A percentile compares a stretch with the other conserved stretches of the same genome.
Evolutionary conservation across 2,888 invertebrate species (phyloP).

Genomic region (Pardosa pseudoannulata): DNA sequence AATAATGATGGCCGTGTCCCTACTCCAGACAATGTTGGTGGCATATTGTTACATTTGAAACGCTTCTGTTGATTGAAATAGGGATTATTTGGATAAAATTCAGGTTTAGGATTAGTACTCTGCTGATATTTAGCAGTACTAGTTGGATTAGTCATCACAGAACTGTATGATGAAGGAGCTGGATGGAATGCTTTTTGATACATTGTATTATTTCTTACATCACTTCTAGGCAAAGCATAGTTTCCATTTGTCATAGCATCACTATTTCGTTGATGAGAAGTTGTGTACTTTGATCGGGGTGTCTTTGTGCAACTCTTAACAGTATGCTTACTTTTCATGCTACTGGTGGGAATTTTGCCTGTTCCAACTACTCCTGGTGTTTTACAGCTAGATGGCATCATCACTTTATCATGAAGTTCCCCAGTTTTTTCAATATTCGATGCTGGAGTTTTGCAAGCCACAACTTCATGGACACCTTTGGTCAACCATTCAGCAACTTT

Average conservation of each 20-base stretch:
- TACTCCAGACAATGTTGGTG: slow-evolving; percentile 27
- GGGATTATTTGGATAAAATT: slow-evolving; percentile 48
- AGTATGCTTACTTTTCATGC: slow-evolving; percentile 35
- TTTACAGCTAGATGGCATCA: slow-evolving; percentile 65
- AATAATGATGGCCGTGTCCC: slow-evolving; percentile 34
- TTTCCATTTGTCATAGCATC: slow-evolving; percentile 30
- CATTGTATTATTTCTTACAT: slow-evolving; percentile 10
- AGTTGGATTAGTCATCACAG: slow-evolving; percentile 44
- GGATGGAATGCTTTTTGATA: slow-evolving; percentile 64
- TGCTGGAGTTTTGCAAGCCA: slow-evolving; percentile 68
- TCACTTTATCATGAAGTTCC: slow-evolving; percentile 64
- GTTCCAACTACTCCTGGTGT: slow-evolving; percentile 61
- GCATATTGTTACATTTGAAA: slow-evolving; percentile 29
- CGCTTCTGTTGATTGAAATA: slow-evolving; percentile 65
- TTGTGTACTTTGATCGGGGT: slow-evolving; percentile 60
- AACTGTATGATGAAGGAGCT: slow-evolving; percentile 32
- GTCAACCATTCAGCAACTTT: slow-evolving; percentile 67
- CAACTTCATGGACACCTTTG: slow-evolving; percentile 64
- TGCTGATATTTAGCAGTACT: slow-evolving; percentile 30
- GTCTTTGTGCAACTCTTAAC: slow-evolving; percentile 23
- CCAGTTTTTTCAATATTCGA: slow-evolving; percentile 39
- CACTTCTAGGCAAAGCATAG: slow-evolving; percentile 24
- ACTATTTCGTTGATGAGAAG: slow-evolving; percentile 50
- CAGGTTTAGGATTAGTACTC: slow-evolving; percentile 38
- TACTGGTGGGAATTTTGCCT: slow-evolving; percentile 52